Base-by-base conservation (phyloP, 2,113 vertebrate species). In the Syrrhaptes paradoxus region DNA sequence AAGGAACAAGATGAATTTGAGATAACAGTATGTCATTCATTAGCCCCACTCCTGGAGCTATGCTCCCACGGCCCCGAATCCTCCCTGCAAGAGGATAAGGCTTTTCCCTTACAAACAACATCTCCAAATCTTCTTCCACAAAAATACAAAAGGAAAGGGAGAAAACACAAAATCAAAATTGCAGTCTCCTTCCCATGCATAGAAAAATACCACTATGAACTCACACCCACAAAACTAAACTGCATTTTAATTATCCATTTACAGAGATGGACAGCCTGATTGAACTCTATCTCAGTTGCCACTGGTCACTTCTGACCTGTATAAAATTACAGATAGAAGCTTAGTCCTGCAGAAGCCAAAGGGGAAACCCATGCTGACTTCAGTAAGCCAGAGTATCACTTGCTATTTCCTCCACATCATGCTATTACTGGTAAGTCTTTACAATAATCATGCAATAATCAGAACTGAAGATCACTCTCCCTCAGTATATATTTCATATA, bases 1-100 rank as follows among this genome's bases (percentile, higher is more conserved):
- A 97, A 97, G 85, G 95, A 97, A 95, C 89, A 97, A 96, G 96
- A 97, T 90, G 95, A 95, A 97, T 97, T 96, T 86, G 73, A 94
- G 77, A 74, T 46, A 86, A 76, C 0, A 13, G 34, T 38, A 49
- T 3, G 51, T 38, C 61, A 76, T 19, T 77, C 29, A 9, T 71
- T 13, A 82, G 89, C 62, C 75, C 74, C 58, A 63, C 2, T 9
- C 55, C 54, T 52, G 74, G 48, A 76, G 79, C 68, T 78, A 48
- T 0, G 1, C 51, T 32, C 7, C 48, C 31, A 24, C 3, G 59
- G 52, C 66, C 34, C 70, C 0, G 10, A 61, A 48, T 21, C 43
- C 80, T 61, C 58, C 4, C 18, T 65, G 41, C 38, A 26, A 61
- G 52, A 45, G 48, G 52, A 75, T 52, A 63, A 62, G 38, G 68